phyloP scores from a whole-genome alignment of 2,888 invertebrate species.

The Orgyia antiqua region DNA sequence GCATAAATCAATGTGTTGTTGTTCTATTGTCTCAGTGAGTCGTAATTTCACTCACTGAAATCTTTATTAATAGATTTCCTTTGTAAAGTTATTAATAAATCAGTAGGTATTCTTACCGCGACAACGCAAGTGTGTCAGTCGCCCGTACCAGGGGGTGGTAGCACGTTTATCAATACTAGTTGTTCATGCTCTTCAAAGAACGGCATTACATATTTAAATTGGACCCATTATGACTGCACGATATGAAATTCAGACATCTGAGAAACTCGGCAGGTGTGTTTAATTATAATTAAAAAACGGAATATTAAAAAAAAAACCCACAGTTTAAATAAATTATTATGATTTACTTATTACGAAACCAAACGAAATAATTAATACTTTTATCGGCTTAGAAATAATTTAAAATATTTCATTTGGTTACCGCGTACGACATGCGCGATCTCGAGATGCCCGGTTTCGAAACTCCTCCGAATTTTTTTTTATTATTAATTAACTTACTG shows the following conservation, averaged over 20 bases:
- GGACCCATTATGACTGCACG: slow-evolving; percentile 45
- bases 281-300: too few species aligned
- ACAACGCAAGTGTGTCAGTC: slow-evolving; percentile 15
- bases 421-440: too few species aligned
- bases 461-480: too few species aligned
- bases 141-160: background rate
- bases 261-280: slow-evolving; percentile 58
- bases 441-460: background rate
- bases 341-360: too few species aligned
- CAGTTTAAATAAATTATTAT: background rate
- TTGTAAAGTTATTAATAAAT: slow-evolving; percentile 29
- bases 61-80: background rate
- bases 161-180: background rate
- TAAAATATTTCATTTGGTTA: too few species aligned
- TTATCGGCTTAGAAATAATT: too few species aligned
- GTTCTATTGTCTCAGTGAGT: background rate
- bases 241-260: slow-evolving; percentile 50
- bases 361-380: too few species aligned
- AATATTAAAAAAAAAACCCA: background rate
- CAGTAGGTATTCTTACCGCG: slow-evolving; percentile 21
- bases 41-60: background rate
- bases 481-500: too few species aligned
- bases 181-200: background rate
- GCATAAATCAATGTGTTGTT: too few species aligned
- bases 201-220: slow-evolving; percentile 5